Conservation (phyloP, 2,888 invertebrate species). For the Cephus rjabovi region DNA sequence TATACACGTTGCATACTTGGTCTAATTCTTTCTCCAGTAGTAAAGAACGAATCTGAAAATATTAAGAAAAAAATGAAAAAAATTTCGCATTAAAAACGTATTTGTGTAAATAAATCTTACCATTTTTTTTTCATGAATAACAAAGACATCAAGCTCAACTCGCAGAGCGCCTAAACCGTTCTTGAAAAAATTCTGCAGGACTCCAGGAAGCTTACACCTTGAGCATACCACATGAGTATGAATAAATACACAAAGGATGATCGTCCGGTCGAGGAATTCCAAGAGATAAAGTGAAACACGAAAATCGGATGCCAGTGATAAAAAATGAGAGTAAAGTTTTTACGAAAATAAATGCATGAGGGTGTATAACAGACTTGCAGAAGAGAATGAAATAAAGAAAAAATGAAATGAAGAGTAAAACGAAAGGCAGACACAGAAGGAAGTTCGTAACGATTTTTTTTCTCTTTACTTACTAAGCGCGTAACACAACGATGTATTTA, state of each 20-base stretch:
- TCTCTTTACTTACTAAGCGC: conserved; percentile 46
- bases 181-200: not conserved
- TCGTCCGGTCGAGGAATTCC: not conserved
- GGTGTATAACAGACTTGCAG: not conserved
- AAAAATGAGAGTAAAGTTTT: not conserved
- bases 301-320: not conserved
- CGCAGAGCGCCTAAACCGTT: not conserved
- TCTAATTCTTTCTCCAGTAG: not conserved
- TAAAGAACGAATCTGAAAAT: not conserved
- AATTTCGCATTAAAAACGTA: too few relatives aligned
- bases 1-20: not conserved
- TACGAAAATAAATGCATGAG: too few relatives aligned
- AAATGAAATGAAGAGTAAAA: not conserved
- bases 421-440: conserved; percentile 16
- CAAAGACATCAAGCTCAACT: not conserved
- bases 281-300: not conserved
- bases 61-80: not conserved
- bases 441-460: conserved; percentile 40
- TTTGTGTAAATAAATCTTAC: not conserved
- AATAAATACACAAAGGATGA: not conserved
- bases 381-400: not conserved
- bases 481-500: conserved; percentile 46
- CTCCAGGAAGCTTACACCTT: not conserved
- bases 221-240: not conserved
- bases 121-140: not conserved